Evolutionary conservation across 2,113 vertebrate genomes (phyloP).

Genomic region (Variabilichromis moorii): DNA sequence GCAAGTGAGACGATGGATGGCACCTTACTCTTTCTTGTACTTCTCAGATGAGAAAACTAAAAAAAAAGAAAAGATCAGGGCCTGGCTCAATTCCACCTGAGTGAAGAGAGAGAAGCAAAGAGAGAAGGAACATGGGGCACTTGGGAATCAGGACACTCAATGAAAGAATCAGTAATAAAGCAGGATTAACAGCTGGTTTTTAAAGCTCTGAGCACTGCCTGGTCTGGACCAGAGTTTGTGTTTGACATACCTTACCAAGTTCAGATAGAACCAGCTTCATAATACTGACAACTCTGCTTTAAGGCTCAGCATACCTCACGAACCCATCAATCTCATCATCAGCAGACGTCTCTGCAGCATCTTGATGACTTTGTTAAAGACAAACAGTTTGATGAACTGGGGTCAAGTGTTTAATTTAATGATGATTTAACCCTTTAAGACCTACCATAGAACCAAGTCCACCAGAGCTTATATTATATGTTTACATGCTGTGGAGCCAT

Average conservation of each 20-base stretch:
- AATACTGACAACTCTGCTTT: neutral
- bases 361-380: neutral
- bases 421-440: neutral
- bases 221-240: neutral
- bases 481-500: too few relatives aligned
- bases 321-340: neutral
- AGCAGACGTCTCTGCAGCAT: neutral
- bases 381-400: neutral
- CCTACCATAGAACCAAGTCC: too few relatives aligned
- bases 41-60: neutral
- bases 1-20: neutral
- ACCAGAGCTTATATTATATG: too few relatives aligned
- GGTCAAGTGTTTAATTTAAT: neutral
- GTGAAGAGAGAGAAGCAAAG: neutral
- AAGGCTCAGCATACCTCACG: neutral
- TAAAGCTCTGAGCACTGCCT: neutral
- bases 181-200: neutral
- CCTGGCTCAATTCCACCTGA: neutral
- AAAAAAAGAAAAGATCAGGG: neutral
- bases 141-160: neutral
- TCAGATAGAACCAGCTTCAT: neutral
- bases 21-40: neutral
- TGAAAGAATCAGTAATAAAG: neutral
- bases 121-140: neutral
- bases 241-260: neutral